Evolutionary conservation across 2,113 vertebrate genomes (phyloP).

Genomic region (Siniperca knerii): DNA sequence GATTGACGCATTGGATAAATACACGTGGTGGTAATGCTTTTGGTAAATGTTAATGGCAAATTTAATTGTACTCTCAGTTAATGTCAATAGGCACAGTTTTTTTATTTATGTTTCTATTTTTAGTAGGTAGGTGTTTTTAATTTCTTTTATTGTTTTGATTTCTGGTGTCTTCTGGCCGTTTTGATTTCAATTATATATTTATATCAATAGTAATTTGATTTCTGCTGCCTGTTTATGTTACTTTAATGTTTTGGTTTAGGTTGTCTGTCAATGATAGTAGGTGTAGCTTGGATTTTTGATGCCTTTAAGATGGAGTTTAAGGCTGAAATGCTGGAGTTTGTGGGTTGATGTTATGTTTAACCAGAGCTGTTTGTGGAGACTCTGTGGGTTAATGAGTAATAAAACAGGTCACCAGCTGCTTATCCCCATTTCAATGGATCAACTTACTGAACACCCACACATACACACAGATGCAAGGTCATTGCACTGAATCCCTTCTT

Average conservation of each 20-base stretch:
- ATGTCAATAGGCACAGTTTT: background rate
- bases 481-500: constrained; percentile 23
- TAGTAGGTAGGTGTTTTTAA: background rate
- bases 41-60: no score
- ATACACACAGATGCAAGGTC: constrained; percentile 36
- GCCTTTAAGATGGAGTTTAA: background rate
- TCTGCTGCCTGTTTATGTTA: background rate
- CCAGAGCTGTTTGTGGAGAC: constrained; percentile 48
- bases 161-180: background rate
- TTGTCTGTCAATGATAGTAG: background rate
- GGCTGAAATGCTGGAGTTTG: background rate
- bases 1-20: no score
- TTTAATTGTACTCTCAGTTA: no score
- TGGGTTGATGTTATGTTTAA: constrained; percentile 48
- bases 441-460: constrained; percentile 29
- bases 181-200: background rate
- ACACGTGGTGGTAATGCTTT: background rate
- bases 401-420: constrained; percentile 59
- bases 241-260: background rate
- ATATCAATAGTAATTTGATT: background rate
- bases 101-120: background rate
- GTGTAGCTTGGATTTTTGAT: background rate
- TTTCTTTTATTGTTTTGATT: background rate
- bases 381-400: constrained; percentile 73
- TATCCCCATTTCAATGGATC: constrained; percentile 40